These are phyloP conservation scores for Saccostrea cuccullata DNA, from an alignment of 1,140 invertebrate species.

Conservation along the genomic window DNA sequence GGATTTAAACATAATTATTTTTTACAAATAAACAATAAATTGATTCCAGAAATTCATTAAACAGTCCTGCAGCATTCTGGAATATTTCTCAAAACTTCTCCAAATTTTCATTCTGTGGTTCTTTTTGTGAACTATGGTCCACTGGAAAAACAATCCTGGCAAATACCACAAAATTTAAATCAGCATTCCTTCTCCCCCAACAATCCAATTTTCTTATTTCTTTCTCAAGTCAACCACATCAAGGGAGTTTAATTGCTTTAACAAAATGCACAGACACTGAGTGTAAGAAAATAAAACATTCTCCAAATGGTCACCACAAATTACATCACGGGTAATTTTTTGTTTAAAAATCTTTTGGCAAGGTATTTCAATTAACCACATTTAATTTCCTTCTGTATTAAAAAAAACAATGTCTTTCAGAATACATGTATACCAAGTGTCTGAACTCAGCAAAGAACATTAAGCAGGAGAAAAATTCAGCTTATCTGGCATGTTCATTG, in stretches of 20 bases:
- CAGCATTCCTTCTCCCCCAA: constrained; percentile 1
- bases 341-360: neutral
- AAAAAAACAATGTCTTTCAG: neutral
- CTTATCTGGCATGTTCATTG: neutral
- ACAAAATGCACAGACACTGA: constrained; percentile 1
- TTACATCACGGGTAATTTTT: constrained; percentile 1
- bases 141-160: neutral
- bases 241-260: constrained; percentile 2
- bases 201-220: neutral
- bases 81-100: neutral
- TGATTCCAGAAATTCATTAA: neutral
- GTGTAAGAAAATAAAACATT: constrained; percentile 20
- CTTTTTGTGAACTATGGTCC: neutral
- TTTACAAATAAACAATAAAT: constrained; percentile 5
- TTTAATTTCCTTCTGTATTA: neutral
- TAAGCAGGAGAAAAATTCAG: neutral
- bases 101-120: neutral
- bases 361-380: constrained; percentile 14
- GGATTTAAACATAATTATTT: neutral
- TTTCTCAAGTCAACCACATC: constrained; percentile 4
- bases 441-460: neutral
- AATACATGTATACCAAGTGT: neutral
- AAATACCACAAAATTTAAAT: neutral
- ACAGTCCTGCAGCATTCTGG: neutral
- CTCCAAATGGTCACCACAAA: neutral